phyloP scores from a whole-genome alignment of 2,888 invertebrate species.

The Zootermopsis nevadensis region DNA sequence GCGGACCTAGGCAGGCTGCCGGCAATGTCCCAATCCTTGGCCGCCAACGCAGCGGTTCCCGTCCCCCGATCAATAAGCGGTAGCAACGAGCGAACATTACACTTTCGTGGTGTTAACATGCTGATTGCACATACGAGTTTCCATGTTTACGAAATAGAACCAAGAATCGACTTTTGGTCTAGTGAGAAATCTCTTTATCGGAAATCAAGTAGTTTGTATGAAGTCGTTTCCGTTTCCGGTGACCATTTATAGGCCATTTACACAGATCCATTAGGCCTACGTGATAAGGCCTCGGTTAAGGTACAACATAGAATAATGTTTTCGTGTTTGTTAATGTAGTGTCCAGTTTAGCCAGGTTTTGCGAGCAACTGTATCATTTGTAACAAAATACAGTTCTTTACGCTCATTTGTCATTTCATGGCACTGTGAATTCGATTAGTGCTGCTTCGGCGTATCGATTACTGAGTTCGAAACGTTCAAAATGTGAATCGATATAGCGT shows the following conservation, averaged over 20 bases:
- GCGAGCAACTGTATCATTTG: not conserved
- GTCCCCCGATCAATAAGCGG: not conserved
- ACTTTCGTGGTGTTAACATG: not conserved
- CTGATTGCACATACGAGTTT: not conserved
- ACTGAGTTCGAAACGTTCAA: no score
- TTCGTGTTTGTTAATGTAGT: not conserved
- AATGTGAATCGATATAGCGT: no score
- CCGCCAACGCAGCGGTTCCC: conserved; percentile 14
- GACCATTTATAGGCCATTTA: not conserved
- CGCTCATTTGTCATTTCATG: no score
- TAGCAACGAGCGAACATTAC: not conserved
- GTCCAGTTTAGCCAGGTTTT: not conserved
- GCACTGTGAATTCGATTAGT: no score
- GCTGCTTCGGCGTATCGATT: no score
- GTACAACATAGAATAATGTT: not conserved
- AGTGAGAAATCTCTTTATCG: not conserved
- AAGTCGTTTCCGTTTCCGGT: conserved; percentile 1
- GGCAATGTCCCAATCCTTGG: not conserved
- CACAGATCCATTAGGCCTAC: not conserved
- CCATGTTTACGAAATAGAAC: no score
- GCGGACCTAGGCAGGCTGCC: not conserved
- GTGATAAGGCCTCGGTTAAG: not conserved
- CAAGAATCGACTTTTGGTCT: not conserved
- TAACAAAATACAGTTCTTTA: not conserved
- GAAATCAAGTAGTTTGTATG: not conserved